phyloP scores from a whole-genome alignment of 2,113 vertebrate genomes.

The Equus quagga region DNA sequence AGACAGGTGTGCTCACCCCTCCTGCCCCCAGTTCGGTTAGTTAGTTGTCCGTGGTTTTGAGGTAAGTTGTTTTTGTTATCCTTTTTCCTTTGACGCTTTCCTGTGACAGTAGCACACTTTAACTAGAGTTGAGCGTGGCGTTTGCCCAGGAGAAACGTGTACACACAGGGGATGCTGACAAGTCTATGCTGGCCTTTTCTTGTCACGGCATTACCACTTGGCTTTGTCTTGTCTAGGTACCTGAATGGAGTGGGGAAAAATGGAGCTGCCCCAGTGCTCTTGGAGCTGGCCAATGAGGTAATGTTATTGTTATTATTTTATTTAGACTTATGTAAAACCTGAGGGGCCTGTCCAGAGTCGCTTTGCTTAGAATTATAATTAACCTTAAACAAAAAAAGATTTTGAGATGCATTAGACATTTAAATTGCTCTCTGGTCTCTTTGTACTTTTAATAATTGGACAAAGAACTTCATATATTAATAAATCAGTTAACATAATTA shows the following conservation, averaged over 20 bases:
- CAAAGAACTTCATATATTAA: slow-evolving; percentile 92
- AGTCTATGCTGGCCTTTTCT: slow-evolving; percentile 90
- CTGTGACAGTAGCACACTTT: slow-evolving; percentile 77
- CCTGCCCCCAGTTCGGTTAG: background rate
- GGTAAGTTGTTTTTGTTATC: slow-evolving; percentile 58
- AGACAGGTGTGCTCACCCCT: background rate
- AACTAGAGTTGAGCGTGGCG: slow-evolving; percentile 85
- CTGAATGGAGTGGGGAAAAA: slow-evolving; percentile 90
- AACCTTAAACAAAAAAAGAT: slow-evolving; percentile 81
- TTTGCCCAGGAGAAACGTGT: slow-evolving; percentile 88
- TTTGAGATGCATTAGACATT: slow-evolving; percentile 87
- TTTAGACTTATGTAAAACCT: slow-evolving; percentile 81
- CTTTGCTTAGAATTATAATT: slow-evolving; percentile 88
- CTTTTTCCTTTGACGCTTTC: slow-evolving; percentile 68
- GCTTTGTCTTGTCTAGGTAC: slow-evolving; percentile 94
- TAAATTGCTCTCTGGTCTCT: slow-evolving; percentile 91
- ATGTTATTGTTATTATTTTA: slow-evolving; percentile 83
- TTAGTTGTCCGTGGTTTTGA: slow-evolving; percentile 69
- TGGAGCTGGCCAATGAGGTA: slow-evolving; percentile 98
- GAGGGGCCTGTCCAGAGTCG: slow-evolving; percentile 83
- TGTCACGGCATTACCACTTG: slow-evolving; percentile 83
- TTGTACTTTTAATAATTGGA: slow-evolving; percentile 96
- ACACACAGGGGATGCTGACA: slow-evolving; percentile 85
- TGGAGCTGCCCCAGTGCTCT: slow-evolving; percentile 93
- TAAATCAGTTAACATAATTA: slow-evolving; percentile 95